A percentile compares a stretch with the other conserved stretches of the same genome.
phyloP scores from a whole-genome alignment of 2,797 vertebrate genomes.

The Cygnus olor region DNA sequence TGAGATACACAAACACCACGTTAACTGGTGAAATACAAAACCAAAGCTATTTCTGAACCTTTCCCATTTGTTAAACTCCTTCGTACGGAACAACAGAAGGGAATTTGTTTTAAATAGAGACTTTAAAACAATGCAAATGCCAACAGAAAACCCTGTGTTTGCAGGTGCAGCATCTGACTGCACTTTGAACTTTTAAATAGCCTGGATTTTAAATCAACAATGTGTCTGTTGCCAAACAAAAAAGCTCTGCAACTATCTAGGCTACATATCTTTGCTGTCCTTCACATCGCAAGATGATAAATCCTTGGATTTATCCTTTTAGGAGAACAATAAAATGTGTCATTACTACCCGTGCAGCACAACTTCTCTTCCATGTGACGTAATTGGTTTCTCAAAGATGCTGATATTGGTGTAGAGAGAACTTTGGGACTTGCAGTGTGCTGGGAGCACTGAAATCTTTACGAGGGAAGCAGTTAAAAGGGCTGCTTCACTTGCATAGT shows the following conservation, averaged over 20 bases:
- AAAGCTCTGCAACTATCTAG: not conserved
- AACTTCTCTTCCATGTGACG: not conserved
- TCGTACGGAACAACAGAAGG: not conserved
- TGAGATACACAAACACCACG: not conserved
- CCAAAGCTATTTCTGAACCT: not conserved
- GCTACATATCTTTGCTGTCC: not conserved
- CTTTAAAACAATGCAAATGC: not conserved
- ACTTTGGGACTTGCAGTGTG: not conserved
- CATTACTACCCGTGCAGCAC: not conserved
- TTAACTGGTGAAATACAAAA: not conserved
- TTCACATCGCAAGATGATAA: not conserved
- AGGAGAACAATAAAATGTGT: not conserved
- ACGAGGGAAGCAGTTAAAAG: not conserved
- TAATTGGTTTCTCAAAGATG: not conserved
- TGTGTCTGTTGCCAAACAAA: not conserved
- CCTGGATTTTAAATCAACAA: not conserved
- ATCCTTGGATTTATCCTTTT: not conserved
- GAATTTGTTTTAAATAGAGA: not conserved
- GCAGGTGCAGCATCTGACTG: constrained; percentile 17
- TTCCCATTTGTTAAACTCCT: not conserved
- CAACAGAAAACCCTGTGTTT: not conserved
- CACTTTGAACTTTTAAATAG: constrained; percentile 46
- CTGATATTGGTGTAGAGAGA: not conserved
- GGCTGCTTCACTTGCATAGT: not conserved
- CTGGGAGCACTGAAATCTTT: not conserved